Conservation (phyloP, 2,113 vertebrate species). For the Psophia crepitans region DNA sequence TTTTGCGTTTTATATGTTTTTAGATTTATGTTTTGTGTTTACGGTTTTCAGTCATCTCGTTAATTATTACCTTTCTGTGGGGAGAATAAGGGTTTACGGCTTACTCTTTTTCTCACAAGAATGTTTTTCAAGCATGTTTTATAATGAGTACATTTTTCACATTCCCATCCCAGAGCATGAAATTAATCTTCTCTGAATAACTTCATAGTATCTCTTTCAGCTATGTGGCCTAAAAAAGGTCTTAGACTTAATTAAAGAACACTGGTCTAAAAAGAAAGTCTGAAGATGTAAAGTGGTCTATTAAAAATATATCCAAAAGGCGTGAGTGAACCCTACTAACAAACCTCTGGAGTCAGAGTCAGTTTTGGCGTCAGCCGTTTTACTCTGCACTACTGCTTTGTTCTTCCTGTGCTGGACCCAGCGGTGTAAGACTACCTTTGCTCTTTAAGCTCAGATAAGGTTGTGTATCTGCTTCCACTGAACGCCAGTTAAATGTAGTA, state of each 20-base stretch:
- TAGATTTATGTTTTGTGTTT: not conserved
- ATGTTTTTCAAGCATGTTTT: not conserved
- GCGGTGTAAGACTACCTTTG: not conserved
- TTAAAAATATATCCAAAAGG: not conserved
- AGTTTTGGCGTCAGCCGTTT: not conserved
- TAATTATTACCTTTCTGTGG: not conserved
- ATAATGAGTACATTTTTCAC: not conserved
- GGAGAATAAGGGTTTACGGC: not conserved
- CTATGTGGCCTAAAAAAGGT: not conserved
- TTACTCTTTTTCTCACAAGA: not conserved
- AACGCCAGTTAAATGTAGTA: not conserved
- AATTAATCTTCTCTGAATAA: conserved; percentile 15
- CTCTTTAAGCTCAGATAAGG: not conserved
- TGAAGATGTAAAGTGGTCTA: not conserved
- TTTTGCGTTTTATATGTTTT: not conserved
- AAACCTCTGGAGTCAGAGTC: not conserved
- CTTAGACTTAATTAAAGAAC: not conserved
- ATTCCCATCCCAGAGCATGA: not conserved
- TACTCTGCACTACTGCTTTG: not conserved
- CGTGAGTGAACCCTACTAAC: not conserved
- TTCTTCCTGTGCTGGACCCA: not conserved
- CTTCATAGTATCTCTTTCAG: not conserved
- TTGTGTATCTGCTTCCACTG: not conserved
- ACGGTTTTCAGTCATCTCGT: not conserved
- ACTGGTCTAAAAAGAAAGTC: not conserved